Base-by-base conservation (phyloP, 2,797 vertebrate species). In the Notoglanidium macrostoma region DNA sequence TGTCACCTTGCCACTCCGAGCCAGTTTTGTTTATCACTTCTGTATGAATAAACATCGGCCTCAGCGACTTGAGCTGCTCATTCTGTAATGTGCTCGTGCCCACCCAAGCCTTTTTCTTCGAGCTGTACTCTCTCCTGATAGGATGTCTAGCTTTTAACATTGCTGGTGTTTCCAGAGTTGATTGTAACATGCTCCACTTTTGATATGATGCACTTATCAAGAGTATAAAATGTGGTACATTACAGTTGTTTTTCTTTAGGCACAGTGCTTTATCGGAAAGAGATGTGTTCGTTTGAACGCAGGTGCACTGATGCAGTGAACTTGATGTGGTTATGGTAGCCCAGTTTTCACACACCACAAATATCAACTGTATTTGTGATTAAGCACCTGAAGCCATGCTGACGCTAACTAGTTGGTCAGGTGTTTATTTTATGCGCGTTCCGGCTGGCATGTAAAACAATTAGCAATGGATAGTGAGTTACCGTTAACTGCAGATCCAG, bases 301-400 rank as follows among this genome's bases (percentile, higher is more conserved):
- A 55, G 21, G 29, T 51, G 74, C 72, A 15, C 70, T 49, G 23
- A 54, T 23, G 14, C 11, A 46, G 76, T 0, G 76, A 70, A 57
- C 44, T 23, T 65, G 84, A 77, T 67, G 84, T 85, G 74, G 73
- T 78, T 51, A n/a, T 51, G 2, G 46, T 21, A 76, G 19, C 84
- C 57, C 46, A 26, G 15, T 65, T 82, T 82, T 72, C 26, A 51
- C 77, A 80, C 2, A 0, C 17, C 72, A 21, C 35, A 70, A 21
- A 72, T 4, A 44, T 49, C 23, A 15, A 11, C 70, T 82, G 59
- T 46, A 74, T 79, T 65, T 67, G 80, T 68, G 9, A 19, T 7
- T 35, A 65, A 29, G 14, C 15, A 9, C 15, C 40, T 15, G 59
- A 1, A 29, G 23, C 40, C 14, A 40, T 79, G 26, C 32, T 17